These are phyloP conservation scores for Rhabdomys dilectus DNA, from an alignment of 2,113 vertebrate genomes.

Conservation along the genomic window DNA sequence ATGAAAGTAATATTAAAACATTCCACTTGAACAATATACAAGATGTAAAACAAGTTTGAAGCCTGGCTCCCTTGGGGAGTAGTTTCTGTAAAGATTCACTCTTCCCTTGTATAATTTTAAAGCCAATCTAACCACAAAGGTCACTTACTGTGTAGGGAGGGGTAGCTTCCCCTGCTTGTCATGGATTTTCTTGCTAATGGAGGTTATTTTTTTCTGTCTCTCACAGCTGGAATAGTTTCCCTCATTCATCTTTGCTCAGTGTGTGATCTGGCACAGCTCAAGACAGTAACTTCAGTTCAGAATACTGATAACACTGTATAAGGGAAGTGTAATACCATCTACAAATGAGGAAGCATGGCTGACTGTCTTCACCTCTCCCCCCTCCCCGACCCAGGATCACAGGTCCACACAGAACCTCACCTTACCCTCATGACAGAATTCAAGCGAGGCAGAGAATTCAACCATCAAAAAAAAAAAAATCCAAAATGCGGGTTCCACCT, in stretches of 20 bases:
- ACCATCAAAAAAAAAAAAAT: background rate
- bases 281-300: conserved; percentile 34
- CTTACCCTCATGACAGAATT: background rate
- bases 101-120: background rate
- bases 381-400: background rate
- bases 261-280: conserved; percentile 61
- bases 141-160: background rate
- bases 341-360: conserved; percentile 3
- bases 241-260: conserved; percentile 15
- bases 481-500: background rate
- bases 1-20: background rate
- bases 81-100: background rate
- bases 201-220: background rate
- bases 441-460: background rate
- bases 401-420: background rate
- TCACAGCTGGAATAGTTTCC: conserved; percentile 3
- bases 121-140: conserved; percentile 43
- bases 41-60: conserved; percentile 42
- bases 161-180: background rate
- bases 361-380: background rate
- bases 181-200: conserved; percentile 31
- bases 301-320: background rate
- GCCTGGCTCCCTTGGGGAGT: background rate
- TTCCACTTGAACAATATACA: background rate
- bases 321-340: background rate